A percentile compares a stretch with the other conserved stretches of the same genome.
phyloP scores from a whole-genome alignment of 2,797 vertebrate genomes.

The Enteromius treurensis region DNA sequence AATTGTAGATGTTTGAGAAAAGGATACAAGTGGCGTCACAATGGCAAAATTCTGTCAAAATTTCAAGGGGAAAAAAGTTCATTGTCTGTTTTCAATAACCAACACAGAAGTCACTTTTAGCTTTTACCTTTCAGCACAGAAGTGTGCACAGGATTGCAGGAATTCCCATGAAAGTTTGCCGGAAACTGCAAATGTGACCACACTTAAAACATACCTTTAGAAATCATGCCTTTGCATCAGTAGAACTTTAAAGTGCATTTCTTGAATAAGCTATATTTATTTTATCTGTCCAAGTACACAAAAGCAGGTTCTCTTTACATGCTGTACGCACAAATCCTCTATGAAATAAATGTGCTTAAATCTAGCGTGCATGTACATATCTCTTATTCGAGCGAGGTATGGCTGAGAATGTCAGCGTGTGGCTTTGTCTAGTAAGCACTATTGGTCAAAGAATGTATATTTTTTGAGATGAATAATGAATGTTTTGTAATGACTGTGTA shows the following conservation, averaged over 20 bases:
- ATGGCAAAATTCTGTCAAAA: neutral
- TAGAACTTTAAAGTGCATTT: slow-evolving; percentile 20
- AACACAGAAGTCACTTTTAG: neutral
- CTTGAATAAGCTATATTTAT: slow-evolving; percentile 27
- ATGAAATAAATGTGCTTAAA: neutral
- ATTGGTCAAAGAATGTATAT: slow-evolving; percentile 61
- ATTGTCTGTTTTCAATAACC: neutral
- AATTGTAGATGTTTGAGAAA: neutral
- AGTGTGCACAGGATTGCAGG: neutral
- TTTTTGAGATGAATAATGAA: slow-evolving; percentile 63
- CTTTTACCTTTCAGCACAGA: neutral
- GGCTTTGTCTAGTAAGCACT: slow-evolving; percentile 43
- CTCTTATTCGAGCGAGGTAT: slow-evolving; percentile 38
- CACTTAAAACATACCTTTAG: neutral
- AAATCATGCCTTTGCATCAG: slow-evolving; percentile 13
- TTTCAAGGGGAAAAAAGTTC: neutral
- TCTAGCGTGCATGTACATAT: slow-evolving; percentile 28
- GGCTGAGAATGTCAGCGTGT: slow-evolving; percentile 26
- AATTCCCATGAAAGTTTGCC: neutral
- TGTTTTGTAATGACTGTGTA: slow-evolving; percentile 63
- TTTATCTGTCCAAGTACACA: slow-evolving; percentile 12
- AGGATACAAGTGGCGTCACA: neutral
- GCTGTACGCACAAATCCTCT: slow-evolving; percentile 23
- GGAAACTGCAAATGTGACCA: neutral
- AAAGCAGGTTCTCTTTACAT: slow-evolving; percentile 23